Evolutionary conservation across 1,140 invertebrate species (phyloP).

Genomic region (Macrotrachela quadricornifera): DNA sequence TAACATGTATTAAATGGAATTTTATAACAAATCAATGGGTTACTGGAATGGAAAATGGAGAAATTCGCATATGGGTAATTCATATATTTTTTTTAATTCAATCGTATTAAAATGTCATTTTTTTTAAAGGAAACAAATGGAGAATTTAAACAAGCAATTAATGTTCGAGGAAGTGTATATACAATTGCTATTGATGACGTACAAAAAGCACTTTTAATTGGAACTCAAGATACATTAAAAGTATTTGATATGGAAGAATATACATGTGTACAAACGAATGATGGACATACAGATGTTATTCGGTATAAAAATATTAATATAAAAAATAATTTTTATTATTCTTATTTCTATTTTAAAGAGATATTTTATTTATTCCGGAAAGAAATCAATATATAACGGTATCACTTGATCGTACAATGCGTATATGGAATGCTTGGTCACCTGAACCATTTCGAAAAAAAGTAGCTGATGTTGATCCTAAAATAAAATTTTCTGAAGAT

Average conservation of each 20-base stretch:
- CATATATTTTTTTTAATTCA: neutral
- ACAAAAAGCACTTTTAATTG: no score
- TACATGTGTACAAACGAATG: slow-evolving; percentile 24
- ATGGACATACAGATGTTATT: slow-evolving; percentile 24
- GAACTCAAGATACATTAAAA: slow-evolving; percentile 11
- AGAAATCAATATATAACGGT: slow-evolving; percentile 28
- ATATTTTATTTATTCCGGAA: slow-evolving; percentile 25
- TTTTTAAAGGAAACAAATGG: neutral
- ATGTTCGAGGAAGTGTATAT: neutral
- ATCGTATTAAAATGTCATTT: neutral
- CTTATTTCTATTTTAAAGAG: neutral
- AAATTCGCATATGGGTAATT: slow-evolving; percentile 26
- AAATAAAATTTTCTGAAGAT: no score
- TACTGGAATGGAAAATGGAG: slow-evolving; percentile 26
- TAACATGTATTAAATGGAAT: slow-evolving; percentile 26
- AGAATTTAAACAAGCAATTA: neutral
- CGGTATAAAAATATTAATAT: slow-evolving; percentile 8
- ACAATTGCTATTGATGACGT: neutral
- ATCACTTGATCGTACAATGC: slow-evolving; percentile 27
- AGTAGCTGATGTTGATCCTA: no score
- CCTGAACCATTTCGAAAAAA: no score
- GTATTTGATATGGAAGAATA: slow-evolving; percentile 25
- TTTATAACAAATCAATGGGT: slow-evolving; percentile 19
- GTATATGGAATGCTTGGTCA: slow-evolving; percentile 25
- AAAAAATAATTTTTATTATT: no score